phyloP scores from a whole-genome alignment of 2,797 vertebrate species.

The Mastacembelus armatus region DNA sequence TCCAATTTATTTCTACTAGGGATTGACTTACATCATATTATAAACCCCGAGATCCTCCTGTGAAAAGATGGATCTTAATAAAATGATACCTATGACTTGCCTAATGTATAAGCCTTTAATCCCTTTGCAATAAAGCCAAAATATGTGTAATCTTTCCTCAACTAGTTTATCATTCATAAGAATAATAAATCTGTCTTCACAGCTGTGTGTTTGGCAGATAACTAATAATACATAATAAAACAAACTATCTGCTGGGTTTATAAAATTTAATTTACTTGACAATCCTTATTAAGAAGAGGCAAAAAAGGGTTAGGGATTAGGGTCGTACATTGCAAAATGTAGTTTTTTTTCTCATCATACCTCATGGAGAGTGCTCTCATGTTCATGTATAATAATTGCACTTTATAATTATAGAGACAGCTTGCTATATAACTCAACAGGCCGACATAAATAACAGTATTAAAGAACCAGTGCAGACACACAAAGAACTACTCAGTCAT shows the following conservation, averaged over 20 bases:
- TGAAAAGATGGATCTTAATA: constrained; percentile 52
- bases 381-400: constrained; percentile 85
- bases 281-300: constrained; percentile 83
- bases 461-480: constrained; percentile 72
- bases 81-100: constrained; percentile 35
- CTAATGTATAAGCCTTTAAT: constrained; percentile 48
- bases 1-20: constrained; percentile 41
- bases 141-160: constrained; percentile 36
- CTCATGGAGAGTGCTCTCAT: constrained; percentile 76
- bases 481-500: constrained; percentile 66
- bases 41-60: constrained; percentile 36
- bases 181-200: constrained; percentile 20
- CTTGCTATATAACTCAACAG: constrained; percentile 71
- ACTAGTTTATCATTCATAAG: constrained; percentile 45
- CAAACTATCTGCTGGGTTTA: constrained; percentile 64
- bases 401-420: constrained; percentile 83
- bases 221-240: constrained; percentile 45
- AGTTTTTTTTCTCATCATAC: constrained; percentile 77
- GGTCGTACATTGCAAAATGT: constrained; percentile 80
- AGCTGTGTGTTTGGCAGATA: constrained; percentile 14
- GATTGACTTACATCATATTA: constrained; percentile 54
- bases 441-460: constrained; percentile 76
- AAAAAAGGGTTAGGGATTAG: constrained; percentile 69
- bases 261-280: constrained; percentile 85
- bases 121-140: constrained; percentile 52